Conservation (phyloP, 2,797 vertebrate genomes). For the Gymnoscopelus microlampas region DNA sequence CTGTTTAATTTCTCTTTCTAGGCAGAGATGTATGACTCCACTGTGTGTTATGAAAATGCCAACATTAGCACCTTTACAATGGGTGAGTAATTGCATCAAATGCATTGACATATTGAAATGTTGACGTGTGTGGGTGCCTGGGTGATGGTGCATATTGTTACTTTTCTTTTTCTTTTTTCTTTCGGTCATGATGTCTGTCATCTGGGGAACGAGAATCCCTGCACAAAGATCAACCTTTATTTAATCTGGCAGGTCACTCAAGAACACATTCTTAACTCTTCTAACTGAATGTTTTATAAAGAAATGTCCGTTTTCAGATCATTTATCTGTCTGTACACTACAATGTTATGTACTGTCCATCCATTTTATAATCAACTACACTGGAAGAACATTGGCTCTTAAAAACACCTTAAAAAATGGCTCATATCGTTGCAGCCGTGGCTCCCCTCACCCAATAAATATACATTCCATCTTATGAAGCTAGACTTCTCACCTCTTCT, state of each 20-base stretch:
- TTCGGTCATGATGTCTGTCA: constrained; percentile 81
- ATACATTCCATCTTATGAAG: no score
- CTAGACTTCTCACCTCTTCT: constrained; percentile 79
- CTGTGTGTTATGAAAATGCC: constrained; percentile 85
- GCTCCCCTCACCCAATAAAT: no score
- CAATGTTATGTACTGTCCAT: no score
- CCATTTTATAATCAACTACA: no score
- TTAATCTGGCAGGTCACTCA: background rate
- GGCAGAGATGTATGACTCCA: constrained; percentile 85
- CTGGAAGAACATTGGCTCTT: no score
- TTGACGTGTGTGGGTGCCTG: no score
- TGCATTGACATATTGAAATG: background rate
- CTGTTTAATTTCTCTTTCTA: constrained; percentile 53
- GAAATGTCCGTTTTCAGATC: no score
- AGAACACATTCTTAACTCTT: background rate
- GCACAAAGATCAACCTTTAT: constrained; percentile 9
- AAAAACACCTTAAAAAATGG: no score
- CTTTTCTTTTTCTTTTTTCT: constrained; percentile 85
- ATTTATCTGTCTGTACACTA: no score
- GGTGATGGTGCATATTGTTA: no score
- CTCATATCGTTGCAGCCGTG: no score
- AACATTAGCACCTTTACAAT: constrained; percentile 81
- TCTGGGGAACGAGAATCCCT: constrained; percentile 86
- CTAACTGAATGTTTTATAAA: no score
- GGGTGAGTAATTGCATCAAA: constrained; percentile 82